Percentiles rank a stretch among this genome's conserved stretches.
Evolutionary conservation across 2,888 invertebrate genomes (phyloP).

Genomic region (Heliconius ethilla): DNA sequence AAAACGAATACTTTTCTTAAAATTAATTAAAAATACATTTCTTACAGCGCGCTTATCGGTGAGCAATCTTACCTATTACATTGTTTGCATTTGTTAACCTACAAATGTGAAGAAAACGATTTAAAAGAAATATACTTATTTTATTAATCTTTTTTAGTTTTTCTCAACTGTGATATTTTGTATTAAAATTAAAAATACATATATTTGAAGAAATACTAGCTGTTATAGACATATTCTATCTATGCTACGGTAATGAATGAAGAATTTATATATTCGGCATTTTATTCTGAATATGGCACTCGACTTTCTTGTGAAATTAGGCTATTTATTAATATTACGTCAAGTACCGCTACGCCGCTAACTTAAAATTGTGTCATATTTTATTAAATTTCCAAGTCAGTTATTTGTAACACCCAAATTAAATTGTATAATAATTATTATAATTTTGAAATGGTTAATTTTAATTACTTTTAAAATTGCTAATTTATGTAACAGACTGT

Average conservation of each 20-base stretch:
- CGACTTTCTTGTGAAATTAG: background rate
- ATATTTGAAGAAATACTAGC: too few species aligned
- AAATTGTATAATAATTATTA: constrained; percentile 12
- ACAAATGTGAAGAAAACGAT: background rate
- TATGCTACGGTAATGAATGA: too few species aligned
- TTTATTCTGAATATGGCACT: background rate
- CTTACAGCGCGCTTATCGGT: background rate
- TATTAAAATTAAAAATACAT: too few species aligned
- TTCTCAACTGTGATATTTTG: too few species aligned
- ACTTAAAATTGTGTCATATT: constrained; percentile 6
- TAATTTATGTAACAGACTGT: background rate
- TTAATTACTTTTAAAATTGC: constrained; percentile 2
- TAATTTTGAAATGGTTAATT: background rate
- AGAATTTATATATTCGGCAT: too few species aligned
- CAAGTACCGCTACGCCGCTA: background rate
- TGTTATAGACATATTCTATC: too few species aligned
- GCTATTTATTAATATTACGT: constrained; percentile 9
- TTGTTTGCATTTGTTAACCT: background rate
- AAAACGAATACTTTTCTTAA: background rate
- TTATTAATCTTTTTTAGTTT: background rate
- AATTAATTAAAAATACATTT: background rate
- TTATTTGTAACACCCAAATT: background rate
- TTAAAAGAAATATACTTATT: background rate
- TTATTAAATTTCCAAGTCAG: background rate
- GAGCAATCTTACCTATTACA: background rate